A percentile compares a stretch with the other conserved stretches of the same genome.
Evolutionary conservation across 2,888 invertebrate species (phyloP).

Genomic region (Nemoura dubitans): DNA sequence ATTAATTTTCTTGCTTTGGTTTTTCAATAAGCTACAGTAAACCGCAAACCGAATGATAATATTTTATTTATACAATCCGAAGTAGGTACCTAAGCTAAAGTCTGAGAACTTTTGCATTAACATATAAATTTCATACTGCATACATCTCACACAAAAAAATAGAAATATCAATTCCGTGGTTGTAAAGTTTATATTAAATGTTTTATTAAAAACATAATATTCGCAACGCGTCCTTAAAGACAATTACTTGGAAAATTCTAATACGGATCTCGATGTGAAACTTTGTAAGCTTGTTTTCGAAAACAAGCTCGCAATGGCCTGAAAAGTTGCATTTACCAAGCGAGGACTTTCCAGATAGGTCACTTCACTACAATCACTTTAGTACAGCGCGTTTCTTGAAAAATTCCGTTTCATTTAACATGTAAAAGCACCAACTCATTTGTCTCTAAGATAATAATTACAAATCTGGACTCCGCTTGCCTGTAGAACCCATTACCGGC

Average conservation of each 20-base stretch:
- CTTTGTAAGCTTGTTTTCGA: background rate
- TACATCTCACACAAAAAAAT: background rate
- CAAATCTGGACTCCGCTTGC: background rate
- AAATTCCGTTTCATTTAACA: background rate
- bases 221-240: background rate
- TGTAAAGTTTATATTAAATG: slow-evolving; percentile 1
- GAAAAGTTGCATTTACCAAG: background rate
- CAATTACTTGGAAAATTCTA: slow-evolving; percentile 2
- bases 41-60: background rate
- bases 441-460: background rate
- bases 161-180: background rate
- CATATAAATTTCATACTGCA: background rate
- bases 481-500: background rate
- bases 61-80: background rate
- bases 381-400: background rate
- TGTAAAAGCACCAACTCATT: background rate
- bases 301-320: background rate
- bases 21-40: background rate
- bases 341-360: background rate
- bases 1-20: background rate
- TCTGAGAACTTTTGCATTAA: background rate
- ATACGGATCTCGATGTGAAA: background rate
- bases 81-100: background rate
- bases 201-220: background rate
- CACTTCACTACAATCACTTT: background rate